These are phyloP conservation scores for Pogonomyrmex barbatus DNA, from an alignment of 1,140 invertebrate species.

Conservation along the genomic window DNA sequence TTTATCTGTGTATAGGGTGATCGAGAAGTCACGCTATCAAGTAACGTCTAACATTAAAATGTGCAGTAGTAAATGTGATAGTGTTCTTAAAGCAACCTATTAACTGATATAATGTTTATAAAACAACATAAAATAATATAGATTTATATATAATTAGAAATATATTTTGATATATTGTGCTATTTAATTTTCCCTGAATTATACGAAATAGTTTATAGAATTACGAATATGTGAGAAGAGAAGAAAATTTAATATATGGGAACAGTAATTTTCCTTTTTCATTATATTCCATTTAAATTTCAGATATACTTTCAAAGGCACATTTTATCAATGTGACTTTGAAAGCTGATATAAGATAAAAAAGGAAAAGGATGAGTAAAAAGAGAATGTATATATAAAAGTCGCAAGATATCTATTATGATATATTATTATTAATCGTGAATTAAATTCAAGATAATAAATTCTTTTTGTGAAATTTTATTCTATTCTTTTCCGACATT, in stretches of 20 bases:
- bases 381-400: neutral
- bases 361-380: neutral
- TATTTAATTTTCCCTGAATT: neutral
- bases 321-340: constrained; percentile 9
- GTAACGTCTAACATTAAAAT: neutral
- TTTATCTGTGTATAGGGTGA: constrained; percentile 59
- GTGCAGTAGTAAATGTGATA: neutral
- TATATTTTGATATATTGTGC: neutral
- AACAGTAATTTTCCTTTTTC: constrained; percentile 18
- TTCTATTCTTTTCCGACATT: neutral
- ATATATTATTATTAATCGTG: neutral
- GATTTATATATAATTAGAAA: neutral
- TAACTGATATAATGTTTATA: neutral
- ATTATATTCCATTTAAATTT: constrained; percentile 35
- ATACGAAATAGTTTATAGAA: neutral
- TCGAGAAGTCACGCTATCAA: constrained; percentile 45
- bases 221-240: neutral
- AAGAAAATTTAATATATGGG: neutral
- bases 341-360: neutral
- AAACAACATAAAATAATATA: constrained; percentile 33
- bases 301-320: constrained; percentile 1
- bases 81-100: constrained; percentile 11
- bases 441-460: neutral
- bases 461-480: neutral
- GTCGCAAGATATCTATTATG: neutral